Evolutionary conservation across 2,797 vertebrate species (phyloP).

Genomic region (Cuniculus paca): DNA sequence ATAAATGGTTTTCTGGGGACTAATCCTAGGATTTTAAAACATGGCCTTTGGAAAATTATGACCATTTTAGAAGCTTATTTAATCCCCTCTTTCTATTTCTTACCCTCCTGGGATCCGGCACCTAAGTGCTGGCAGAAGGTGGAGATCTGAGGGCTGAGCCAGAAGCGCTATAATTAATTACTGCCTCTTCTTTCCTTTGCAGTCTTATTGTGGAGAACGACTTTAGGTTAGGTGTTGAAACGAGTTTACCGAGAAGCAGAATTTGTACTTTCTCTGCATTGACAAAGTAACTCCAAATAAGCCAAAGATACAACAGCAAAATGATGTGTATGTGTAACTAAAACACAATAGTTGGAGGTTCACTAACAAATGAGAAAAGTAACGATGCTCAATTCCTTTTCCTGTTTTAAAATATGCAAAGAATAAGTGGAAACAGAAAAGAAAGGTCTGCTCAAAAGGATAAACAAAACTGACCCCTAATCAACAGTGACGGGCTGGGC

Average conservation of each 20-base stretch:
- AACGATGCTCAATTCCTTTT: not conserved
- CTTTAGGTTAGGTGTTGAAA: constrained; percentile 16
- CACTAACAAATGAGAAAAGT: not conserved
- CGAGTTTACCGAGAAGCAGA: constrained; percentile 37
- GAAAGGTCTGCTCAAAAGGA: not conserved
- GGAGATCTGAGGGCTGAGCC: not conserved
- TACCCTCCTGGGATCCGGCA: constrained; percentile 18
- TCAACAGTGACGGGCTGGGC: not conserved
- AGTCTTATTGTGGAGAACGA: constrained; percentile 44
- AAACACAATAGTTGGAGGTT: constrained; percentile 16
- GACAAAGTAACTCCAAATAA: constrained; percentile 50
- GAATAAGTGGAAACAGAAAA: not conserved
- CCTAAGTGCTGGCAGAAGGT: constrained; percentile 7
- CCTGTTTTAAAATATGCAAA: not conserved
- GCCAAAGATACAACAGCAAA: not conserved
- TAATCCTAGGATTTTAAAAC: constrained; percentile 88
- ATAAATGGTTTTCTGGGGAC: constrained; percentile 91
- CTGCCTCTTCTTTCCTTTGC: constrained; percentile 42
- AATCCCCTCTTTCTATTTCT: constrained; percentile 84
- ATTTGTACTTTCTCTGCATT: constrained; percentile 60
- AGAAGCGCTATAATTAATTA: not conserved
- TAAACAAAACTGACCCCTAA: constrained; percentile 5
- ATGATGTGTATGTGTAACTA: not conserved
- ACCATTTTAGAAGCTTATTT: constrained; percentile 85
- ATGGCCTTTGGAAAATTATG: constrained; percentile 80